Evolutionary conservation across 2,888 invertebrate species (phyloP).

Genomic region (Pterostichus madidus): DNA sequence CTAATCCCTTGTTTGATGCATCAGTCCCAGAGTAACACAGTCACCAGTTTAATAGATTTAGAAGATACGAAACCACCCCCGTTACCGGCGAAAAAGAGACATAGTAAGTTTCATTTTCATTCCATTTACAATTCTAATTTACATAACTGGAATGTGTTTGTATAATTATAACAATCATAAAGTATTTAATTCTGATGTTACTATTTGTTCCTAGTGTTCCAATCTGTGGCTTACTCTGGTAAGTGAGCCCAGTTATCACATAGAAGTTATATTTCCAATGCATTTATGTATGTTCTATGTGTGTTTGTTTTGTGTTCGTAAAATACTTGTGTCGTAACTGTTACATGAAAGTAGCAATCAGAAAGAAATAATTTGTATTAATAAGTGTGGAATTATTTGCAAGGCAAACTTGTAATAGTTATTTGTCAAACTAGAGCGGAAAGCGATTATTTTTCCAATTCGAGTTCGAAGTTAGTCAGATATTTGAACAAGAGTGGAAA

Average conservation of each 20-base stretch:
- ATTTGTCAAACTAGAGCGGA: not conserved
- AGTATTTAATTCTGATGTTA: not conserved
- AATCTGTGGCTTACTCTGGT: conserved; percentile 97
- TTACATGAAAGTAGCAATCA: conserved; percentile 4
- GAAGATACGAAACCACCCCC: conserved; percentile 89
- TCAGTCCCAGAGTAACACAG: conserved; percentile 74
- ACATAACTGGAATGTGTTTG: conserved; percentile 45
- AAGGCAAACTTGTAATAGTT: not conserved
- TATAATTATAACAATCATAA: conserved; percentile 60
- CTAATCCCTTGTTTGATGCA: conserved; percentile 76
- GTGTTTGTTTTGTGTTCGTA: conserved; percentile 38
- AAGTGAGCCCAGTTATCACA: conserved; percentile 82
- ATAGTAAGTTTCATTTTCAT: conserved; percentile 86
- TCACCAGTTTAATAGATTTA: conserved; percentile 73
- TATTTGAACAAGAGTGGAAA: too few species aligned
- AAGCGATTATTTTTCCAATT: too few species aligned
- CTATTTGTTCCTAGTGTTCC: conserved; percentile 87
- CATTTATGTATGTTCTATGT: conserved; percentile 58
- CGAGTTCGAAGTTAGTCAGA: too few species aligned
- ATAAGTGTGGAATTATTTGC: too few species aligned
- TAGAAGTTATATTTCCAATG: conserved; percentile 69
- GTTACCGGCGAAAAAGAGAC: conserved; percentile 94
- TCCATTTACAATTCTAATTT: not conserved
- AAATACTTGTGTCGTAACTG: not conserved
- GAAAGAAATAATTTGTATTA: not conserved